Percentiles rank a stretch among this genome's conserved stretches.
These are phyloP conservation scores for Distichodus sexfasciatus DNA, from an alignment of 2,797 vertebrate species.

Conservation along the genomic window DNA sequence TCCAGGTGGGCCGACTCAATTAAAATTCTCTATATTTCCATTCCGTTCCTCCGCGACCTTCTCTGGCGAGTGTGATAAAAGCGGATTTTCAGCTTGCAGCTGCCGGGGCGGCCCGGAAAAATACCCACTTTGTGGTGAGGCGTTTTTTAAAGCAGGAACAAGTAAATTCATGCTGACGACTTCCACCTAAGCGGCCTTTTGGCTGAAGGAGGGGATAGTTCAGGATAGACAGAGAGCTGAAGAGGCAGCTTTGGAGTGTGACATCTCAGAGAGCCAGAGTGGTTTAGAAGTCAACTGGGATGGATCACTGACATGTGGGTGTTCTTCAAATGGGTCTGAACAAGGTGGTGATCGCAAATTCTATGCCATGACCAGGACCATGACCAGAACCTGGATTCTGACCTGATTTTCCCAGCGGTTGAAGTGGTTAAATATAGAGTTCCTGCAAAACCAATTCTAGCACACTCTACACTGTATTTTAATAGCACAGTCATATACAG, in stretches of 20 bases:
- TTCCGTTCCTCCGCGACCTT: not conserved
- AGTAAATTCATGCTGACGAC: not conserved
- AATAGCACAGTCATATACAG: too few species aligned
- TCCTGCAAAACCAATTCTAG: too few species aligned
- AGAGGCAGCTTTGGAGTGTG: not conserved
- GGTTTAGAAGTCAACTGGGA: not conserved
- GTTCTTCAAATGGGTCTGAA: not conserved
- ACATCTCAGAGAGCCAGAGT: not conserved
- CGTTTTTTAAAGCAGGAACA: not conserved
- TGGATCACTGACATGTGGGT: not conserved
- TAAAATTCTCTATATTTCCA: not conserved
- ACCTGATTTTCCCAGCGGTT: too few species aligned
- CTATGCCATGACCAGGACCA: too few species aligned
- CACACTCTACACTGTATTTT: too few species aligned
- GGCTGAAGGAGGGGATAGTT: not conserved
- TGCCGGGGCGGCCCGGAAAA: not conserved
- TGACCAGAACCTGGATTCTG: too few species aligned
- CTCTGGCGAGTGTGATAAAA: constrained; percentile 15
- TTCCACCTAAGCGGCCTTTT: not conserved
- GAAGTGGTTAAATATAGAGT: too few species aligned
- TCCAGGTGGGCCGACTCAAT: not conserved
- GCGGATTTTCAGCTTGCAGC: not conserved
- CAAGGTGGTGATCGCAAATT: too few species aligned
- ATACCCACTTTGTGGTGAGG: not conserved
- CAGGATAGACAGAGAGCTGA: not conserved